phyloP scores from a whole-genome alignment of 2,888 invertebrate species.

The Glyphotaelius pellucidus region DNA sequence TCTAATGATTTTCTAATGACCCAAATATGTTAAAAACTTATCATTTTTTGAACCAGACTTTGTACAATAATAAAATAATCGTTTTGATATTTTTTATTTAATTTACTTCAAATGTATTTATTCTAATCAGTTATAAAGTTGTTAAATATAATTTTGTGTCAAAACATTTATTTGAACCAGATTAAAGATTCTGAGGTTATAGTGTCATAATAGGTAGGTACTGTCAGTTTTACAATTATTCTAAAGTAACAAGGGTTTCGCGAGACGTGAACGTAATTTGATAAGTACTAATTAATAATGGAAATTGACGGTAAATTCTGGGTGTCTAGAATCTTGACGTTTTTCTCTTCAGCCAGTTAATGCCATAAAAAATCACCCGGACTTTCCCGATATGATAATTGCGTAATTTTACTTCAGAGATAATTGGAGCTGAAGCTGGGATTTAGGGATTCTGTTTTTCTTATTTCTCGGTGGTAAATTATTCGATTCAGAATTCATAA shows the following conservation, averaged over 20 bases:
- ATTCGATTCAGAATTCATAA: background rate
- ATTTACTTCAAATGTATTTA: too few relatives aligned
- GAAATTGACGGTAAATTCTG: conserved; percentile 59
- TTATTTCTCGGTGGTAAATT: background rate
- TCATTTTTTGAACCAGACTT: too few relatives aligned
- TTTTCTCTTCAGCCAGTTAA: conserved; percentile 43
- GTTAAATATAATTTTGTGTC: background rate
- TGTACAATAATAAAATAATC: too few relatives aligned
- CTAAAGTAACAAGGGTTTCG: conserved; percentile 36
- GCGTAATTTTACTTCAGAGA: conserved; percentile 41
- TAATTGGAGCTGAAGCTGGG: conserved; percentile 16
- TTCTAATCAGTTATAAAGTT: too few relatives aligned
- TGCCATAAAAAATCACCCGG: conserved; percentile 55
- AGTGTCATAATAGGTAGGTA: background rate
- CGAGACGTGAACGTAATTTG: conserved; percentile 63
- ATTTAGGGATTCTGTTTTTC: conserved; percentile 33
- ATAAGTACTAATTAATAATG: conserved; percentile 63
- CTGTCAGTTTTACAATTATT: conserved; percentile 42
- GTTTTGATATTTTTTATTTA: too few relatives aligned
- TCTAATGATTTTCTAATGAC: too few relatives aligned
- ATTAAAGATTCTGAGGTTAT: background rate
- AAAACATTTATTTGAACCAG: background rate
- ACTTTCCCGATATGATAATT: conserved; percentile 48
- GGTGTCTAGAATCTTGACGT: conserved; percentile 58
- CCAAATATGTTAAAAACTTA: too few relatives aligned